A percentile compares a stretch with the other conserved stretches of the same genome.
These are phyloP conservation scores for Tetragonula clypearis DNA, from an alignment of 1,140 invertebrate genomes.

Conservation along the genomic window DNA sequence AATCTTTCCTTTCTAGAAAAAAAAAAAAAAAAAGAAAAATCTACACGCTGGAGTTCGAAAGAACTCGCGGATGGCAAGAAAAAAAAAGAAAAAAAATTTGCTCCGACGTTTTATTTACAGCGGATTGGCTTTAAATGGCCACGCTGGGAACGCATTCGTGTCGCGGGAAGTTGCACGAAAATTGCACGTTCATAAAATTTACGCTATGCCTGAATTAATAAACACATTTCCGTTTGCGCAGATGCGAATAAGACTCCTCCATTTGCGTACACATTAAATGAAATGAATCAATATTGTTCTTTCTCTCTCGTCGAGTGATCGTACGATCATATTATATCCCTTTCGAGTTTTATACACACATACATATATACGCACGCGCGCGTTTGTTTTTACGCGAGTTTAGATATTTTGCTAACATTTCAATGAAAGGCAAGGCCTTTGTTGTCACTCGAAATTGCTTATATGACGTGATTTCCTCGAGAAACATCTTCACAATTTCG, in stretches of 20 bases:
- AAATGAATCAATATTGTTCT: background rate
- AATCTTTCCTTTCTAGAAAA: too few species aligned
- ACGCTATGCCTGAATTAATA: background rate
- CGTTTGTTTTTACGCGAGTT: background rate
- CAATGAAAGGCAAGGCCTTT: too few species aligned
- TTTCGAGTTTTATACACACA: too few species aligned
- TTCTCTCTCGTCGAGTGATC: background rate
- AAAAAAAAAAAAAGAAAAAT: too few species aligned
- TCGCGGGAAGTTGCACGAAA: background rate
- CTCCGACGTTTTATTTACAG: background rate
- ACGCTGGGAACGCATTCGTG: background rate
- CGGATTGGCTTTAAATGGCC: background rate
- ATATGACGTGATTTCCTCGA: background rate
- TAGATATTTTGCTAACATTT: background rate
- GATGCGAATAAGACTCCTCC: background rate
- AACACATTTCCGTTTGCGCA: slow-evolving; percentile 5
- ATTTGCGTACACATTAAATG: background rate
- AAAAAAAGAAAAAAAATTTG: background rate
- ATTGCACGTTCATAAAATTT: background rate
- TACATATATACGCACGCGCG: too few species aligned
- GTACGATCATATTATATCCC: background rate
- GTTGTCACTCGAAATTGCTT: background rate
- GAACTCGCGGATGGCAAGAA: too few species aligned
- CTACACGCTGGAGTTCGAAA: background rate
- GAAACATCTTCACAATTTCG: too few species aligned